These are phyloP conservation scores for Drosophila parthenogenetica DNA, from an alignment of 2,888 invertebrate genomes.

Conservation along the genomic window DNA sequence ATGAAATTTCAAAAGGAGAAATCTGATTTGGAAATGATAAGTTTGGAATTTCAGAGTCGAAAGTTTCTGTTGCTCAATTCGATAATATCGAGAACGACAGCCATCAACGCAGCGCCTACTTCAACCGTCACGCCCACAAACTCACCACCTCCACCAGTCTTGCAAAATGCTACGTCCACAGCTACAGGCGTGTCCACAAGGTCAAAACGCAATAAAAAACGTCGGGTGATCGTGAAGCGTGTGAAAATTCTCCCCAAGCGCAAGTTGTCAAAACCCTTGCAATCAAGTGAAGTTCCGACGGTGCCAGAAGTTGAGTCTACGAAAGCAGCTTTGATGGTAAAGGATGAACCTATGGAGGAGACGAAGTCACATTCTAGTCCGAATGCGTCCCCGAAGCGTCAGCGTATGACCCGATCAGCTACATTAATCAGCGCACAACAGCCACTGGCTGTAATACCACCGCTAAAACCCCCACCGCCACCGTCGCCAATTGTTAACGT, in stretches of 20 bases:
- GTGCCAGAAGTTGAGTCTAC: background rate
- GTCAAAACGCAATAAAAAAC: slow-evolving; percentile 11
- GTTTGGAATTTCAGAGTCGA: slow-evolving; percentile 82
- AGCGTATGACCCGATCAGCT: slow-evolving; percentile 23
- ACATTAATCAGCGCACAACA: slow-evolving; percentile 24
- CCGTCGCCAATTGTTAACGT: slow-evolving; percentile 49
- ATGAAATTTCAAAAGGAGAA: slow-evolving; percentile 83
- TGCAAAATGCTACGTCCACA: background rate
- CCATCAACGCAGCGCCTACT: slow-evolving; percentile 4
- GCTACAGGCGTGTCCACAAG: background rate
- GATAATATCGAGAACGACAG: slow-evolving; percentile 45
- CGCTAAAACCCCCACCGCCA: slow-evolving; percentile 62
- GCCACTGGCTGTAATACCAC: slow-evolving; percentile 54
- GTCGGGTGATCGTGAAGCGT: slow-evolving; percentile 37
- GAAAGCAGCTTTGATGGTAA: background rate
- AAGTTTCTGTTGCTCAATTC: slow-evolving; percentile 81
- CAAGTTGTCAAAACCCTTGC: background rate
- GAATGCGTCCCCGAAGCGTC: slow-evolving; percentile 11
- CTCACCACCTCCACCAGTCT: slow-evolving; percentile 13
- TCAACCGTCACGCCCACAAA: slow-evolving; percentile 32
- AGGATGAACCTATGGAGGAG: slow-evolving; percentile 24
- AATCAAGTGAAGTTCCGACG: background rate
- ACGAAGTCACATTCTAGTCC: background rate
- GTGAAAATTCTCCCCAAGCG: slow-evolving; percentile 46
- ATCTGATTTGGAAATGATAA: slow-evolving; percentile 80